These are phyloP conservation scores for Ricordea florida DNA, from an alignment of 92 coral and sea anemone genomes.

Conservation along the genomic window DNA sequence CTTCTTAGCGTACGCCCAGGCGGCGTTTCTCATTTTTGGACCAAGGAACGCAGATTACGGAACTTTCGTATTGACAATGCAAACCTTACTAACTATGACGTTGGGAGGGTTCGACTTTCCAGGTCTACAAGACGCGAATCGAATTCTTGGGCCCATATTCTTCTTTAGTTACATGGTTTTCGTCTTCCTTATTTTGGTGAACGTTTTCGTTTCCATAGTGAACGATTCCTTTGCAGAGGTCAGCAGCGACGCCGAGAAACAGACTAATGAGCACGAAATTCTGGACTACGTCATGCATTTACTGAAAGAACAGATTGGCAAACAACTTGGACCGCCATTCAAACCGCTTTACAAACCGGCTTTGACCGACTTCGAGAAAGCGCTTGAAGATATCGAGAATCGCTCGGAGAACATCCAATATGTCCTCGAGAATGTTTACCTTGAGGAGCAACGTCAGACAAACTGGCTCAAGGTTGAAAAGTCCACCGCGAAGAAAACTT, in stretches of 20 bases:
- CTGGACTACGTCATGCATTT: constrained; percentile 72
- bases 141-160: constrained; percentile 68
- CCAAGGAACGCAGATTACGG: constrained; percentile 53
- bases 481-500: constrained; percentile 57
- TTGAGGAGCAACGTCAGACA: constrained; percentile 83
- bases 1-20: constrained; percentile 75
- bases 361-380: constrained; percentile 66
- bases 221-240: constrained; percentile 80
- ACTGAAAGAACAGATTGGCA: constrained; percentile 58
- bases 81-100: constrained; percentile 73
- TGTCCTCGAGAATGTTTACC: constrained; percentile 51
- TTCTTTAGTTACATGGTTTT: constrained; percentile 80
- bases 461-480: constrained; percentile 74
- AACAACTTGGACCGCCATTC: constrained; percentile 51
- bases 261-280: constrained; percentile 81
- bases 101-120: constrained; percentile 83
- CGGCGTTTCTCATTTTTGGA: constrained; percentile 74
- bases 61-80: constrained; percentile 58
- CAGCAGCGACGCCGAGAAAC: constrained; percentile 61
- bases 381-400: constrained; percentile 67
- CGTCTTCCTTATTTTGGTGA: constrained; percentile 75
- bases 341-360: constrained; percentile 79
- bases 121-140: constrained; percentile 59
- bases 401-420: constrained; percentile 76
- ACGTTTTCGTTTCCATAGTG: constrained; percentile 81